These are phyloP conservation scores for Taurulus bubalis DNA, from an alignment of 2,113 vertebrate genomes.

Conservation along the genomic window DNA sequence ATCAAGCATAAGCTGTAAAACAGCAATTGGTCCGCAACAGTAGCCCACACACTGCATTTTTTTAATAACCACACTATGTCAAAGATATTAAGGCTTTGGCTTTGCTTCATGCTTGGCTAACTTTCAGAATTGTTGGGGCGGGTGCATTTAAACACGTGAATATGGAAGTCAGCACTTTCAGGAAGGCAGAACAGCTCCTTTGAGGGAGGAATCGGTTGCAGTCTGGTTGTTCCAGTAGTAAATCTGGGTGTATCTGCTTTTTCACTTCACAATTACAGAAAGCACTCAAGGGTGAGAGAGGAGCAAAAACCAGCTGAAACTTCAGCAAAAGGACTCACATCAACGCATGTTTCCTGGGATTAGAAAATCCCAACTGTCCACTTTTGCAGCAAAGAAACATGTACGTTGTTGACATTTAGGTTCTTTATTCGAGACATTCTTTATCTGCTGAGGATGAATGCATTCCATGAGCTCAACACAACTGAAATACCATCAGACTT, in stretches of 20 bases:
- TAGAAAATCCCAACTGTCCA: constrained; percentile 23
- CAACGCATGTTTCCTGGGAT: constrained; percentile 25
- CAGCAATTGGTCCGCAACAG: not conserved
- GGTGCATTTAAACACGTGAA: constrained; percentile 53
- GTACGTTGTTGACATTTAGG: not conserved
- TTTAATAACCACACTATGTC: constrained; percentile 48
- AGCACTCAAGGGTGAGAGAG: constrained; percentile 30
- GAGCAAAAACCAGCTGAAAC: constrained; percentile 9
- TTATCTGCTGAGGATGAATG: not conserved
- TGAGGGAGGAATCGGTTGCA: constrained; percentile 55
- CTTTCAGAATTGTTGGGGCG: constrained; percentile 49
- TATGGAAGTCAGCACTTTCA: constrained; percentile 72
- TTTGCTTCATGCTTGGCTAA: constrained; percentile 43
- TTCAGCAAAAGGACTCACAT: constrained; percentile 45
- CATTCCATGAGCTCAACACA: constrained; percentile 4
- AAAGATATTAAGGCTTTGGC: constrained; percentile 64
- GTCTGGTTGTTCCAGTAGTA: constrained; percentile 58
- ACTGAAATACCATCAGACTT: constrained; percentile 12
- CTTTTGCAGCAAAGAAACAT: not conserved
- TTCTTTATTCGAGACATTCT: constrained; percentile 43
- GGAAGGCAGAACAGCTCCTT: constrained; percentile 56
- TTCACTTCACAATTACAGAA: constrained; percentile 59
- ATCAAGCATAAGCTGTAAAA: constrained; percentile 30
- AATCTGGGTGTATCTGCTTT: constrained; percentile 66
- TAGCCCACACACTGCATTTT: constrained; percentile 40